Evolutionary conservation across 2,113 vertebrate species (phyloP).

Genomic region (Gracilinanus agilis): DNA sequence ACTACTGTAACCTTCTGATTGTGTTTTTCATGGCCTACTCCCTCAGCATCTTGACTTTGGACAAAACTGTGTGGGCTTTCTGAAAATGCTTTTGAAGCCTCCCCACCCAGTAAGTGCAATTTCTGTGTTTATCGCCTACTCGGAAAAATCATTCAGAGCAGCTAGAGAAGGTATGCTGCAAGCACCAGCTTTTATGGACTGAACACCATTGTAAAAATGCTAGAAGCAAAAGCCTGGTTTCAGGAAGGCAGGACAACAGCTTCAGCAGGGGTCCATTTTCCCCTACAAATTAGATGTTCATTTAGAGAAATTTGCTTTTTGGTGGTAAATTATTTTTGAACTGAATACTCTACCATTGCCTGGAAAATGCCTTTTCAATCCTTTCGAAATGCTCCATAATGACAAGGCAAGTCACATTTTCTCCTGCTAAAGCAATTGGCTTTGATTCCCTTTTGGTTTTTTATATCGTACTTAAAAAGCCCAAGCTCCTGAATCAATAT

Average conservation of each 20-base stretch:
- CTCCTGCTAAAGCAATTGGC: slow-evolving; percentile 41
- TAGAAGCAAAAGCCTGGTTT: slow-evolving; percentile 13
- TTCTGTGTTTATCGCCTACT: slow-evolving; percentile 36
- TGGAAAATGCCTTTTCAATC: slow-evolving; percentile 49
- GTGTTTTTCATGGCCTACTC: background rate
- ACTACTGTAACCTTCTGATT: background rate
- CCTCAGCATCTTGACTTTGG: background rate
- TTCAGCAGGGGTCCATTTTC: background rate
- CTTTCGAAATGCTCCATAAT: slow-evolving; percentile 62
- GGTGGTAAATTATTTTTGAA: slow-evolving; percentile 3
- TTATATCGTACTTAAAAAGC: slow-evolving; percentile 49
- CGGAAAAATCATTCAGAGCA: background rate
- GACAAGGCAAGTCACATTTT: slow-evolving; percentile 1
- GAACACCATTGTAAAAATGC: background rate
- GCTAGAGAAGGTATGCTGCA: background rate
- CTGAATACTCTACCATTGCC: slow-evolving; percentile 39
- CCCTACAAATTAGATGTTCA: background rate
- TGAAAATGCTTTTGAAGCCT: slow-evolving; percentile 11
- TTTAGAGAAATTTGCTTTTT: slow-evolving; percentile 36
- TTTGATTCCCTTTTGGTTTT: slow-evolving; percentile 70
- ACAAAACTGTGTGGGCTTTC: background rate
- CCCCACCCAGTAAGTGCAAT: background rate
- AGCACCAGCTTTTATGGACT: slow-evolving; percentile 6
- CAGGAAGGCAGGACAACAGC: background rate
- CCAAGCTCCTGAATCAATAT: slow-evolving; percentile 63